Conservation (phyloP, 2,797 vertebrate species). For the Diglossa cyanea region DNA sequence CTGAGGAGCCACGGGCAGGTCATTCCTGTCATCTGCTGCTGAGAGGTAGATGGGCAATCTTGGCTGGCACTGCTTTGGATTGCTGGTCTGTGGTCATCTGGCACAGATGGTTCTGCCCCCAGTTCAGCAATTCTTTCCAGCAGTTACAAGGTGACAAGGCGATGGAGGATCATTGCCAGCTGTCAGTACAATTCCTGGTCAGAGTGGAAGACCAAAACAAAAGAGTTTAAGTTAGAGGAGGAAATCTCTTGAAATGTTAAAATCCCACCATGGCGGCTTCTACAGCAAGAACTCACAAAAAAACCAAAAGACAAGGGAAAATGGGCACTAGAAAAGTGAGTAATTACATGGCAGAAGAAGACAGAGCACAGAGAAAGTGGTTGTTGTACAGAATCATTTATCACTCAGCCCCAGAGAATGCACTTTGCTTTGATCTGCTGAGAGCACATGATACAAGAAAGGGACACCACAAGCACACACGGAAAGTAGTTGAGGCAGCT, state of each 20-base stretch:
- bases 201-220: not conserved
- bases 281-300: not conserved
- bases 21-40: not conserved
- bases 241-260: not conserved
- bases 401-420: not conserved
- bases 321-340: not conserved
- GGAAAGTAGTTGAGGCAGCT: not conserved
- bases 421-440: not conserved
- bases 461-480: not conserved
- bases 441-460: not conserved
- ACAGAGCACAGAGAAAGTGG: constrained; percentile 13
- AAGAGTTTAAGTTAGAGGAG: not conserved
- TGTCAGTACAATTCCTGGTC: constrained; percentile 5
- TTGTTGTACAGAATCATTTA: not conserved
- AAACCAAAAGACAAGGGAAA: not conserved
- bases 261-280: not conserved
- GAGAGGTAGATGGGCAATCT: not conserved
- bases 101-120: not conserved
- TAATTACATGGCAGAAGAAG: not conserved
- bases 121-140: not conserved
- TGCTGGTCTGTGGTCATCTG: not conserved
- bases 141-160: not conserved
- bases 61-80: not conserved
- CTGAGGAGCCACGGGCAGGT: not conserved
- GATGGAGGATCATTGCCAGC: not conserved